Base-by-base conservation (phyloP, 2,797 vertebrate species). In the Harpagifer antarcticus region DNA sequence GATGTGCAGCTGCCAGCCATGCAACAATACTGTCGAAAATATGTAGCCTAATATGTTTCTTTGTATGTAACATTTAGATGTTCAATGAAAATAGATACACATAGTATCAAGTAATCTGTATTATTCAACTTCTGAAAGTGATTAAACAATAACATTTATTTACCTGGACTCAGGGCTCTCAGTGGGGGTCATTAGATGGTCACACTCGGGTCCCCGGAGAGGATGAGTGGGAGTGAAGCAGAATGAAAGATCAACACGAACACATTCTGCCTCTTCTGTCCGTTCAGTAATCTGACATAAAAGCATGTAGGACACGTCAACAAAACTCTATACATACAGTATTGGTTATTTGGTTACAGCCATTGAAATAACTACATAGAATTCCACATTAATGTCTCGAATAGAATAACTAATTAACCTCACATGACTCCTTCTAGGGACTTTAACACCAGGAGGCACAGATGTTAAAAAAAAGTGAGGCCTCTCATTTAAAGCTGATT, bases 141-240 rank as follows among this genome's bases (percentile, higher is more conserved):
- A 9, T 73, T 62, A 27, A 9, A 43, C n/a, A 64, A 19, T 62
- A 15, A 49, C 5, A 40, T 56, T 9, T 62, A 48, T 71, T 76
- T 49, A 45, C 10, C 16, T 49, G 50, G 31, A 58, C 60, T 74
- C 70, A 47, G 31, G 55, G 50, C 13, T 68, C 81, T 75, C 83
- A 50, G 76, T 48, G 79, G 83, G 43, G 54, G 74, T 76, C 76
- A 87, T 87, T 82, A 63, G 37, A 72, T 27, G 81, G 68, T 45
- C 79, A 76, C 60, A 57, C 44, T 62, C 55, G 31, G 47, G 20
- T 45, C 78, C 9, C 60, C 0, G 11, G 74, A 78, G 75, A 76
- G 56, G 10, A 43, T 0, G 16, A 68, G 64, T 42, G 64, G 79
- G 63, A 68, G 74, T n/a, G 48, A 69, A 60, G 45, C 66, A 63